Percentiles rank a stretch among this genome's conserved stretches.
Conservation (phyloP, 1,140 invertebrate genomes). For the Drosophila erecta region DNA sequence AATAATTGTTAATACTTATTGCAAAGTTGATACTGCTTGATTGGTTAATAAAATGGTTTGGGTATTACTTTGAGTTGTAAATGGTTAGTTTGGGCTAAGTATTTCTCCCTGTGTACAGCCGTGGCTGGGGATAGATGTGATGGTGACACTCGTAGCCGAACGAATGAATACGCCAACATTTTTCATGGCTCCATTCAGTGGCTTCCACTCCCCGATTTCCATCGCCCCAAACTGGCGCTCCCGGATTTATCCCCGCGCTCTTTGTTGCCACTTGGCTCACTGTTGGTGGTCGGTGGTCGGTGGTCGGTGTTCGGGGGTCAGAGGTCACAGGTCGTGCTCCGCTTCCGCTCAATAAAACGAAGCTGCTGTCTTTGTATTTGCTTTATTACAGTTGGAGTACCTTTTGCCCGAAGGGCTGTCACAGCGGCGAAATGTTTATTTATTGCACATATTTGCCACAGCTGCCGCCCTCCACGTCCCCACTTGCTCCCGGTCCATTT, state of each 20-base stretch:
- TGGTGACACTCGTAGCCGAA: conserved; percentile 47
- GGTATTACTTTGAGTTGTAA: too few relatives aligned
- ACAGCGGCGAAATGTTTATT: conserved; percentile 74
- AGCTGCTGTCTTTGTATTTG: conserved; percentile 75
- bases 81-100: too few relatives aligned
- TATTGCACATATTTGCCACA: conserved; percentile 63
- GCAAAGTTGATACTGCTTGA: too few relatives aligned
- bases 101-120: background rate
- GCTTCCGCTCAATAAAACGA: conserved; percentile 71
- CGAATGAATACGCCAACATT: conserved; percentile 67
- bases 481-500: background rate
- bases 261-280: conserved; percentile 44
- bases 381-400: conserved; percentile 73
- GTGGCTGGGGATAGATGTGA: conserved; percentile 26
- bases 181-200: conserved; percentile 74
- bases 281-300: conserved; percentile 11
- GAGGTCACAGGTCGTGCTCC: conserved; percentile 38
- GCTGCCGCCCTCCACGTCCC: conserved; percentile 19
- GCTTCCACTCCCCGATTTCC: conserved; percentile 18
- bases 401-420: conserved; percentile 53
- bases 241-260: conserved; percentile 71
- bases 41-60: too few relatives aligned
- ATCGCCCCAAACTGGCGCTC: conserved; percentile 40
- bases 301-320: background rate
- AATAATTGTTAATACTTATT: too few relatives aligned